Base-by-base conservation (phyloP, 2,113 vertebrate species). In the Leptosomus discolor region DNA sequence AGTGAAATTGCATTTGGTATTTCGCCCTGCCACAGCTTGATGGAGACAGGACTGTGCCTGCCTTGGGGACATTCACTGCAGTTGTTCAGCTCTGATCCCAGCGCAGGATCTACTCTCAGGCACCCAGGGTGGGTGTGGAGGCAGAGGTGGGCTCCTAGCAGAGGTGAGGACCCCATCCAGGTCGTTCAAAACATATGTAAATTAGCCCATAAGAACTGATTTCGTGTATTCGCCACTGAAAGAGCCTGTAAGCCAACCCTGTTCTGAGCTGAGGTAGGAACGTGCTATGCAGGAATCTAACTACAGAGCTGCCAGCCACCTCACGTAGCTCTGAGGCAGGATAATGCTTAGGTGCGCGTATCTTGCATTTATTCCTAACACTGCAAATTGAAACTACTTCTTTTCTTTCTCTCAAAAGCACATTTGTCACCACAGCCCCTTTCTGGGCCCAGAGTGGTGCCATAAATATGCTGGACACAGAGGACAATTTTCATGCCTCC, bases 31-130 rank as follows among this genome's bases (percentile, higher is more conserved):
- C 21, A 79, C 80, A 76, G 50, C 57, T 81, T 21, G 45, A 85
- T 27, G 67, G 57, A 79, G 77, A 61, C 2, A 2, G 3, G 13
- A 64, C 29, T 18, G 17, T 0, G 0, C 19, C 24, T 30, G 50
- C 86, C 43, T 13, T 1, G 1, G 41, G 32, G 23, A 63, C 15
- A 2, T 32, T n/a, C 0, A 0, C 53, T 60, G 8, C n/a, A 29
- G 48, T 24, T 30, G 21, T 22, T 79, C 48, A 57, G 30, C 39
- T 79, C 48, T 21, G 12, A 60, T 67, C 29, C 64, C 58, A 37
- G 30, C 43, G 26, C 23, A 14, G 2, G 3, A 39, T 34, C 68
- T 20, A 3, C 51, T 53, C 39, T 61, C 15, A 2, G 65, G 39
- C n/a, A 87, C 22, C 50, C 65, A 45, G 8, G 18, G 4, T 39